A percentile compares a stretch with the other conserved stretches of the same genome.
Conservation (phyloP, 2,888 invertebrate species). For the Onthophagus sagittarius region DNA sequence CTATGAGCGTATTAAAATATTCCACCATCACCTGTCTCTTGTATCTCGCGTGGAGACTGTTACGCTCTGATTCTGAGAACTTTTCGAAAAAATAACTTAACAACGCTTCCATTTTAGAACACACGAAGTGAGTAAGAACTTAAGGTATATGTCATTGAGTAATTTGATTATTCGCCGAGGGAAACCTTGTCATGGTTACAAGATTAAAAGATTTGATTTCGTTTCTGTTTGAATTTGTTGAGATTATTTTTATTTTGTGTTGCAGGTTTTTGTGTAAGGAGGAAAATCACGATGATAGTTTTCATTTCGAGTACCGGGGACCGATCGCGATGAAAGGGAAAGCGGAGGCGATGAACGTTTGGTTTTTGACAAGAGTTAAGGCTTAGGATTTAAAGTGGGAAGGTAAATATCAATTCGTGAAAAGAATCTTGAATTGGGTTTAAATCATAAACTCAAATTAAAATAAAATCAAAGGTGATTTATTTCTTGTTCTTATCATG, state of each 20-base stretch:
- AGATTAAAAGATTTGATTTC: background rate
- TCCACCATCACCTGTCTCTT: slow-evolving; percentile 70
- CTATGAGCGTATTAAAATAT: slow-evolving; percentile 74
- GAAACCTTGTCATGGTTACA: background rate
- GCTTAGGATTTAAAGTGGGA: background rate
- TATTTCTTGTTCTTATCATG: too few species aligned
- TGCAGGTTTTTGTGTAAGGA: slow-evolving; percentile 74
- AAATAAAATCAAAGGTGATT: too few species aligned
- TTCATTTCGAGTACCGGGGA: slow-evolving; percentile 80
- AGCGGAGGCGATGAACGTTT: slow-evolving; percentile 90
- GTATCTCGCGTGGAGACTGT: slow-evolving; percentile 66
- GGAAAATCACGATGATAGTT: slow-evolving; percentile 80
- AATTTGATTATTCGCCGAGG: background rate
- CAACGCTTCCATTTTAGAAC: slow-evolving; percentile 64
- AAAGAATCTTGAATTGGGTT: too few species aligned
- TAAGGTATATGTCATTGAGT: too few species aligned
- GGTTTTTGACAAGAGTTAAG: slow-evolving; percentile 63
- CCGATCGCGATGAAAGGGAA: slow-evolving; percentile 91
- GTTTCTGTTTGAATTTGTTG: too few species aligned
- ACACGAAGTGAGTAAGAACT: too few species aligned
- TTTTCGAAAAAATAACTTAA: slow-evolving; percentile 78
- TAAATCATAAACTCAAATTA: too few species aligned
- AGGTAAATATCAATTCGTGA: background rate
- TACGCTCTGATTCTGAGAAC: slow-evolving; percentile 67
- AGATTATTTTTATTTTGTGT: slow-evolving; percentile 35